Conservation (phyloP, 2,888 invertebrate species). For the Tiliacea aurago region DNA sequence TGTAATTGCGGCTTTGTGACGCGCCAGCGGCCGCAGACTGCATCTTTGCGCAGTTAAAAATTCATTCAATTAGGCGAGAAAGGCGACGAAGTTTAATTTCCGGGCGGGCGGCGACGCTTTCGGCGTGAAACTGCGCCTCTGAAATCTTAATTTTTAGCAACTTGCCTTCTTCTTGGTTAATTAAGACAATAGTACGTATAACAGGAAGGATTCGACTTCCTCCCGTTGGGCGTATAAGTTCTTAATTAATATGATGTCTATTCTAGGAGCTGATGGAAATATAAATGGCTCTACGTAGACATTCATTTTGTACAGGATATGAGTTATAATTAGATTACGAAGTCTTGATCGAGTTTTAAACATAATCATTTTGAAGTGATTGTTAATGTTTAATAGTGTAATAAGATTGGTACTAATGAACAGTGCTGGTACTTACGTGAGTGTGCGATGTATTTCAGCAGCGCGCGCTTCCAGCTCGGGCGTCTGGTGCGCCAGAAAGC, state of each 20-base stretch:
- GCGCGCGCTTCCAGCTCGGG: conserved; percentile 97
- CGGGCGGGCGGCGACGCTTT: conserved; percentile 78
- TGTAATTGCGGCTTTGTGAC: conserved; percentile 87
- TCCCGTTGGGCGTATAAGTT: conserved; percentile 37
- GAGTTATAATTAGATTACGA: conserved; percentile 16
- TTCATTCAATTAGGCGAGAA: conserved; percentile 88
- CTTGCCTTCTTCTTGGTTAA: conserved; percentile 73
- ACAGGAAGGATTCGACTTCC: conserved; percentile 46
- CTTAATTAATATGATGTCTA: conserved; percentile 50
- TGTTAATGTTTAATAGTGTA: not conserved
- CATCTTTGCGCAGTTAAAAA: conserved; percentile 88
- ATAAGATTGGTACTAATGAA: not conserved
- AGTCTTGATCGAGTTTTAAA: conserved; percentile 10
- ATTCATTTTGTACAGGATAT: conserved; percentile 22
- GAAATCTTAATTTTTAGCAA: conserved; percentile 82
- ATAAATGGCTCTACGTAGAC: conserved; percentile 14
- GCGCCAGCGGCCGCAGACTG: conserved; percentile 81
- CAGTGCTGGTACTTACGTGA: conserved; percentile 92
- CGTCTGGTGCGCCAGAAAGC: conserved; percentile 97
- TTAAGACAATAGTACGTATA: conserved; percentile 53
- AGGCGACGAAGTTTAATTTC: conserved; percentile 86
- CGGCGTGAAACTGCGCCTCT: conserved; percentile 80
- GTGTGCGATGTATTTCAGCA: conserved; percentile 96
- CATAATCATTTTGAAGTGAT: not conserved
- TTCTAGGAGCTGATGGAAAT: conserved; percentile 34